These are phyloP conservation scores for Simalia tracyae DNA, from an alignment of 2,797 vertebrate genomes.

Conservation along the genomic window DNA sequence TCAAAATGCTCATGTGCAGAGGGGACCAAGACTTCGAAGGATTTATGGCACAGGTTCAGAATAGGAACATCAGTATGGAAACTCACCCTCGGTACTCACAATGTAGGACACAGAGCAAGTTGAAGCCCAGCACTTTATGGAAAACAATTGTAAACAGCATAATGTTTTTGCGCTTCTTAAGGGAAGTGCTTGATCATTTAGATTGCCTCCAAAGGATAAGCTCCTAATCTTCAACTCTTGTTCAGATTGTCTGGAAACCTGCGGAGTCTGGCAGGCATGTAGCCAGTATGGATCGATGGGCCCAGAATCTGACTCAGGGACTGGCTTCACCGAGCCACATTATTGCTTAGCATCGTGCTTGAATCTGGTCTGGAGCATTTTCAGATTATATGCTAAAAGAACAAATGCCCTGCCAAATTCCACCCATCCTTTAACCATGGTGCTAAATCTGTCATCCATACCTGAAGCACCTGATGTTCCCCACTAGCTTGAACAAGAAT, in stretches of 20 bases:
- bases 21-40: background rate
- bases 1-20: background rate
- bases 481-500: background rate
- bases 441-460: background rate
- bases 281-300: background rate
- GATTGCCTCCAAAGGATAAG: background rate
- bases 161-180: background rate
- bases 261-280: background rate
- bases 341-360: background rate
- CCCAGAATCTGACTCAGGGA: background rate
- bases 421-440: background rate
- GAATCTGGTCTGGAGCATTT: background rate
- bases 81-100: background rate
- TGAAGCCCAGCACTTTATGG: background rate
- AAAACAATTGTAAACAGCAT: background rate
- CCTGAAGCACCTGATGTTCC: background rate
- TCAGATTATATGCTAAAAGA: background rate
- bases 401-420: background rate
- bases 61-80: background rate
- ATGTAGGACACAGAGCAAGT: background rate
- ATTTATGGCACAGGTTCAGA: background rate
- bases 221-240: background rate
- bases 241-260: background rate
- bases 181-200: background rate
- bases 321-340: background rate